Percentiles rank a stretch among this genome's conserved stretches.
These are phyloP conservation scores for Accipiter virgatus DNA, from an alignment of 2,113 vertebrate species.

Conservation along the genomic window DNA sequence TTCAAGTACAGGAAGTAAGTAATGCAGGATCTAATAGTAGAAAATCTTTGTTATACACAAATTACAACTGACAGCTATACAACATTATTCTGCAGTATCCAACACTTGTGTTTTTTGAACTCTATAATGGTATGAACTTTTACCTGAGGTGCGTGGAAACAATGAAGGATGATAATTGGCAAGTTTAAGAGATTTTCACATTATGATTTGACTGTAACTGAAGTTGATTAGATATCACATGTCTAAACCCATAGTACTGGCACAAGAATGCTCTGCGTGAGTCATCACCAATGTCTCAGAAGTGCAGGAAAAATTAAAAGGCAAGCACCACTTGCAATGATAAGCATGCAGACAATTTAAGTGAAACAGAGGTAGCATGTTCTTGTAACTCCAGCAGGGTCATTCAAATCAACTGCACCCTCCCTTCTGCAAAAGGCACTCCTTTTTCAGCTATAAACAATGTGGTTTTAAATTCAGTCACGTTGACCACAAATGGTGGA, in stretches of 20 bases:
- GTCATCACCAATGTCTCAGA: constrained; percentile 50
- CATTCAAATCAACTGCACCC: constrained; percentile 65
- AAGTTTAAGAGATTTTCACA: constrained; percentile 46
- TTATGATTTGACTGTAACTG: constrained; percentile 36
- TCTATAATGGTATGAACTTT: constrained; percentile 54
- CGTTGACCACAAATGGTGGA: constrained; percentile 33
- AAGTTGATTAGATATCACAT: constrained; percentile 31
- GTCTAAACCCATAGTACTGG: constrained; percentile 49
- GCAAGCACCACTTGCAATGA: constrained; percentile 73
- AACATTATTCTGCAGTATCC: constrained; percentile 28
- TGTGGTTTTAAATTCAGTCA: constrained; percentile 49
- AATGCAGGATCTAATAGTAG: constrained; percentile 63
- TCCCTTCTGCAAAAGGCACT: constrained; percentile 81
- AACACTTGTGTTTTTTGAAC: constrained; percentile 22
- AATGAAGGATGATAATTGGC: constrained; percentile 34
- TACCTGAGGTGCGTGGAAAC: constrained; percentile 74
- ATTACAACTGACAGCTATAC: constrained; percentile 51
- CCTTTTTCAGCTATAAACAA: constrained; percentile 73
- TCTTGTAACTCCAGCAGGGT: constrained; percentile 70
- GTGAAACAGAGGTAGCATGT: constrained; percentile 79
- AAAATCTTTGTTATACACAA: constrained; percentile 65
- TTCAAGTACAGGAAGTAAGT: constrained; percentile 76
- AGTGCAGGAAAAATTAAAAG: constrained; percentile 34
- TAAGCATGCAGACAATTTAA: constrained; percentile 71
- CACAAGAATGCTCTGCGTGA: constrained; percentile 51